Base-by-base conservation (phyloP, 2,113 vertebrate species). In the Bagarius yarrelli region DNA sequence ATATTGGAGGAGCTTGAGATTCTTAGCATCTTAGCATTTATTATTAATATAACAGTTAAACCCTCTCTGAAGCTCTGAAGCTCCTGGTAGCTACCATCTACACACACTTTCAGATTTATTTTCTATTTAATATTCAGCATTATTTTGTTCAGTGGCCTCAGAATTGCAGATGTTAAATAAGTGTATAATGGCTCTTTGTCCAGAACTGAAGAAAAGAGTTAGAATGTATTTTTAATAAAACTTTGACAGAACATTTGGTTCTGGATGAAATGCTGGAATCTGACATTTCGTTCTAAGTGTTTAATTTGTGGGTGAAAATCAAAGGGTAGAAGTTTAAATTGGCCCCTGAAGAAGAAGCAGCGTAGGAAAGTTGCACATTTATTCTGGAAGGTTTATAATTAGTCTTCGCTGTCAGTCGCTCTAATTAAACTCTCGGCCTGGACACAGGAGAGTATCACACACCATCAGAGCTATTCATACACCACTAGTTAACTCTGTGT, bases 351-450 rank as follows among this genome's bases (percentile, higher is more conserved):
- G 50, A 55, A 55, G 61, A 60, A 30, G 32, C 57, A n/a, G n/a
- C 50, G 50, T 57, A 15, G 67, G 30, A n/a, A 47, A 36, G 27
- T 61, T 32, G 21, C 66, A 77, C 61, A 60, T 66, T 59, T 15
- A 23, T 9, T 55, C 57, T 78, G 70, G 81, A 78, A 69, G 70
- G 79, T 47, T 69, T 40, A 63, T 80, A 83, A 83, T 83, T 61
- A 86, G 36, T 63, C 11, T n/a, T 30, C 67, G 70, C 71, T 70
- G 44, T 40, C 30, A 25, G 64, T 56, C 11, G 13, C 6, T 57
- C 74, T 81, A 81, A 81, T 85, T 27, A 60, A 12, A 67, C 34
- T 30, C 67, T 71, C 76, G 55, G 25, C 34, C 70, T 60, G 72
- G 53, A 64, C 55, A 76, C 34, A 3, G 64, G 4, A 82, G 66